Base-by-base conservation (phyloP, 2,888 invertebrate genomes). In the Oscheius onirici region DNA sequence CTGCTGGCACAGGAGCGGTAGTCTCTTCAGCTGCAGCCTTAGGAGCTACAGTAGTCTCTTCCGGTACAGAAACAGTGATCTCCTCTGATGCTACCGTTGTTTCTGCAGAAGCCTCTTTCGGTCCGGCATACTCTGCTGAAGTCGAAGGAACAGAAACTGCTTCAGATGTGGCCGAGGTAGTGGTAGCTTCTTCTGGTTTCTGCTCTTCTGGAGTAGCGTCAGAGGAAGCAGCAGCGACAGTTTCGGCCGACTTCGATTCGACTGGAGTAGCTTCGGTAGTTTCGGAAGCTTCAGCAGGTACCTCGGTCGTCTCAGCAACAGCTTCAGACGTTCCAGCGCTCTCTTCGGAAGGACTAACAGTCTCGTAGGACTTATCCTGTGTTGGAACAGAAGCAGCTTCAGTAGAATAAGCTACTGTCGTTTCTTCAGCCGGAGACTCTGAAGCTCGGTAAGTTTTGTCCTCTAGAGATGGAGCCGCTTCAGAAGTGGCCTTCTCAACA, bases 321-420 rank as follows among this genome's bases (percentile, higher is more conserved):
- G 58, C 24, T 60, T 60, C 60, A 43, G 22, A 24, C 43, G 24
- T 44, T 60, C 44, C 44, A 17, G 60, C 10, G 11, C 15, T 24
- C 43, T 61, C 46, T 46, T 41, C 22, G 5, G 58, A 17, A 34
- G 43, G n/a, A n/a, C n/a, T n/a, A n/a, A n/a, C n/a, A n/a, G n/a
- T n/a, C n/a, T n/a, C n/a, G n/a, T n/a, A n/a, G n/a, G n/a, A n/a
- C n/a, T n/a, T n/a, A n/a, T n/a, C n/a, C n/a, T n/a, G n/a, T n/a
- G n/a, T n/a, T n/a, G n/a, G n/a, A n/a, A 41, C 58, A 41, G 40
- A 26, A 34, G 26, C 34, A 26, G 57, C 40, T 57, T 57, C 57
- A 57, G 40, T 20, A 55, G 52, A n/a, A 22, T n/a, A 34, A 13
- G 26, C 52, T 52, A 24, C 52, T 52, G 52, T 17, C 0, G 15